Evolutionary conservation across 2,113 vertebrate genomes (phyloP), one percentile per base, ranked within the genome.

Genomic region (Corydoras maculifer): DNA sequence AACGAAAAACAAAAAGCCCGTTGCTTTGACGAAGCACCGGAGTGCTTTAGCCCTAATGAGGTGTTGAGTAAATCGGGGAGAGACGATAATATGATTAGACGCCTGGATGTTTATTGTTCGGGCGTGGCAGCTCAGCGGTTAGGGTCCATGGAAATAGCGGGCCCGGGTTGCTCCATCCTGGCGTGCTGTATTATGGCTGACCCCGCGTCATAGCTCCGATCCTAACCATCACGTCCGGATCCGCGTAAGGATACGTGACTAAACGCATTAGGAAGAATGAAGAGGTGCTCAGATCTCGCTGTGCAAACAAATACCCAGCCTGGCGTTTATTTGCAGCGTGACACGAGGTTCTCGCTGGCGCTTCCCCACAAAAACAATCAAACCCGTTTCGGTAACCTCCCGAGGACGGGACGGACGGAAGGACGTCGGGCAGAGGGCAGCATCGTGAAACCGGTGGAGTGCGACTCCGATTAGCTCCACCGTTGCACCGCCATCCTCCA

Each of bases 341-440:
- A 75, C 69, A 69, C 13, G 14, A 58, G 15, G 29, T 68, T 63
- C 65, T 58, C 25, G 31, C n/a, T 31, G 43, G 49, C 48, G 60
- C 63, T 71, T 71, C 71, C 63, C 63, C 68, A 58, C 69, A 76
- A 67, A 25, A 76, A 67, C 58, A 71, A 66, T 61, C 63, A 29
- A 54, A 31, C 62, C 60, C 48, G 12, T 60, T 50, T 65, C 49
- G n/a, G 15, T 48, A 70, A 63, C 32, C 51, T 64, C 53, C 61
- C 32, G 53, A 61, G 68, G 70, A 65, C 66, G 18, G 18, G 18
- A 69, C 14, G 30, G 57, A 43, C 62, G 43, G 67, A 9, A 30
- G 48, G 32, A 48, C 18, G 62, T 71, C 62, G 62, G 29, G 63
- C 68, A 74, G 72, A 67, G n/a, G 63, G 59, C 59, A 68, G 67